A percentile compares a stretch with the other conserved stretches of the same genome.
Evolutionary conservation across 2,888 invertebrate genomes (phyloP).

Genomic region (Gibbula magus): DNA sequence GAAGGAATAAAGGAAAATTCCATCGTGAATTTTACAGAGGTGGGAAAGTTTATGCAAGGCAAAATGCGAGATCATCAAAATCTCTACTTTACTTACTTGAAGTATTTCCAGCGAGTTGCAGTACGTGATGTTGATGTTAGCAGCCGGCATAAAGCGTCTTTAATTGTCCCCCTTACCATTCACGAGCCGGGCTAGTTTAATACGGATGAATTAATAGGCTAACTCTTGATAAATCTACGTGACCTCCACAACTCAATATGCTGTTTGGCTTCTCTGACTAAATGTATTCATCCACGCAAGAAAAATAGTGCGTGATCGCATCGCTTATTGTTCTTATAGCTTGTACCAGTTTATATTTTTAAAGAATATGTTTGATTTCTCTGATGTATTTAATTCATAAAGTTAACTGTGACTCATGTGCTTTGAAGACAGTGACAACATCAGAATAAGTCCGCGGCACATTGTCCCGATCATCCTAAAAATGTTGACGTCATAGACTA

Average conservation of each 20-base stretch:
- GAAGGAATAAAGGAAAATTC: conserved; percentile 12
- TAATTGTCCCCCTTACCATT: conserved; percentile 24
- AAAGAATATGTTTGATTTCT: no score
- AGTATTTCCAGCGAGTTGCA: background rate
- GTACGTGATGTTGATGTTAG: conserved; percentile 7
- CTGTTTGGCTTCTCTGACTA: conserved; percentile 7
- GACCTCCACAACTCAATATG: conserved; percentile 22
- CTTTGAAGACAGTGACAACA: background rate
- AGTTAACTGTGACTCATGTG: no score
- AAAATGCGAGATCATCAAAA: conserved; percentile 24
- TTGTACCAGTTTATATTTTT: no score
- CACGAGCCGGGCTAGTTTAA: conserved; percentile 24
- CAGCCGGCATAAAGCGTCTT: conserved; percentile 9
- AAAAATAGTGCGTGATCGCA: background rate
- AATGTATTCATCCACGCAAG: background rate
- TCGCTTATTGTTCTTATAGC: background rate
- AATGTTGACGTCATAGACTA: conserved; percentile 31
- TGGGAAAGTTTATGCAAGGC: conserved; percentile 7
- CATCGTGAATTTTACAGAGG: background rate
- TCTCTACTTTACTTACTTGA: conserved; percentile 9
- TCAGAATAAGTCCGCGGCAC: conserved; percentile 4
- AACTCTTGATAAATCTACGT: conserved; percentile 25
- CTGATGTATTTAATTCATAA: no score
- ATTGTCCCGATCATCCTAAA: conserved; percentile 21
- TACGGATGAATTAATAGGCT: conserved; percentile 29